Evolutionary conservation across 1,140 invertebrate species (phyloP).

Genomic region (Calephelis nemesis): DNA sequence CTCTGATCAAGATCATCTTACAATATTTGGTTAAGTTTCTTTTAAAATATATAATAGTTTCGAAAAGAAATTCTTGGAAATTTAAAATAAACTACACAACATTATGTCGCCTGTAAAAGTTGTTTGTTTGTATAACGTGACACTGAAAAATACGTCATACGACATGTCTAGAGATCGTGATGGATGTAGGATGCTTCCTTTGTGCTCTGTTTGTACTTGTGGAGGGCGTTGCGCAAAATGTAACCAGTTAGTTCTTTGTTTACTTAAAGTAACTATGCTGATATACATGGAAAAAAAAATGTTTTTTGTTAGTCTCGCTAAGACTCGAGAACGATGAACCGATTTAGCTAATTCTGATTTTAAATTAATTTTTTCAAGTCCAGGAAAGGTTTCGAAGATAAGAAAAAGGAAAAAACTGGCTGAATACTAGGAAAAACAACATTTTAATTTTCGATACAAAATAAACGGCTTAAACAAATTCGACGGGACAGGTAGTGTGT

Average conservation of each 20-base stretch:
- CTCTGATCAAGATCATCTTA: no score
- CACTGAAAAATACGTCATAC: conserved; percentile 51
- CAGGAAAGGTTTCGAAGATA: no score
- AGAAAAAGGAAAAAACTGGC: no score
- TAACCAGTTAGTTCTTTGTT: not conserved
- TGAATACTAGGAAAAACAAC: no score
- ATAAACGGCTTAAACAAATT: no score
- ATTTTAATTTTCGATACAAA: no score
- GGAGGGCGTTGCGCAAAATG: conserved; percentile 37
- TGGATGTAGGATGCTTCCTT: conserved; percentile 44
- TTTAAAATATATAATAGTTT: not conserved
- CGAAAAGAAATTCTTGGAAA: not conserved
- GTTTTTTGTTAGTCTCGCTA: not conserved
- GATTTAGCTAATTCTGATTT: no score
- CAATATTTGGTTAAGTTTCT: no score
- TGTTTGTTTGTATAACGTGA: conserved; percentile 47
- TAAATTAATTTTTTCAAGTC: no score
- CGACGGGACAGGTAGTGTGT: no score
- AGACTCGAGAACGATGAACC: no score
- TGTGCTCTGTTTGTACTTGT: conserved; percentile 32
- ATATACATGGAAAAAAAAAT: not conserved
- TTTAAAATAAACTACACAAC: not conserved
- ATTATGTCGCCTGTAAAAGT: conserved; percentile 14
- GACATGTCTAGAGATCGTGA: conserved; percentile 47
- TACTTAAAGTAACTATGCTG: not conserved